Conservation (phyloP, 2,888 invertebrate species). For the Megamerina dolium region DNA sequence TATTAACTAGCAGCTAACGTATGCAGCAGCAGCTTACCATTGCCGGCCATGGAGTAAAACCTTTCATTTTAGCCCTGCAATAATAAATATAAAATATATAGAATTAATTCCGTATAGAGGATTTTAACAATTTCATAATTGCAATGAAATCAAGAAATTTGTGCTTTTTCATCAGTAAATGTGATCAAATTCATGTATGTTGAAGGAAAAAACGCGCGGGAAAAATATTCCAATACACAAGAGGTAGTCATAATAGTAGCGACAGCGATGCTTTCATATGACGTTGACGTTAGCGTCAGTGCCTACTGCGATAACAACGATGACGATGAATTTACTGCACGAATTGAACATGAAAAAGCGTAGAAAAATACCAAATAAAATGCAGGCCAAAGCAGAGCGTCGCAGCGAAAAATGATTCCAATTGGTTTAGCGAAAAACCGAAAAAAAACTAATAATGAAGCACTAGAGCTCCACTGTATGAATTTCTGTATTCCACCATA, state of each 20-base stretch:
- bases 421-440: neutral
- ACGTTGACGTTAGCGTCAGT: slow-evolving; percentile 15
- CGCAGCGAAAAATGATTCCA: neutral
- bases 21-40: slow-evolving; percentile 64
- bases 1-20: slow-evolving; percentile 2
- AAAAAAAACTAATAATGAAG: neutral
- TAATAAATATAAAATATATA: slow-evolving; percentile 14
- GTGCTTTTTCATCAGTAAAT: neutral
- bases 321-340: too few relatives aligned
- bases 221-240: slow-evolving; percentile 11
- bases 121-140: slow-evolving; percentile 8
- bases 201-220: slow-evolving; percentile 30
- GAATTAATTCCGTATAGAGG: neutral
- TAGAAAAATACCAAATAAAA: neutral
- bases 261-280: slow-evolving; percentile 17
- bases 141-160: neutral
- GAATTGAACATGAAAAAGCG: neutral
- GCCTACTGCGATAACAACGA: neutral
- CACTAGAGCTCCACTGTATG: too few relatives aligned
- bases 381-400: neutral
- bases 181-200: neutral
- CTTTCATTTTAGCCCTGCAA: slow-evolving; percentile 95
- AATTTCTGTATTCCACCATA: too few relatives aligned
- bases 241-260: too few relatives aligned
- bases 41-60: slow-evolving; percentile 94